Percentiles rank a stretch among this genome's conserved stretches.
These are phyloP conservation scores for Cardiocondyla obscurior DNA, from an alignment of 1,140 invertebrate species.

Conservation along the genomic window DNA sequence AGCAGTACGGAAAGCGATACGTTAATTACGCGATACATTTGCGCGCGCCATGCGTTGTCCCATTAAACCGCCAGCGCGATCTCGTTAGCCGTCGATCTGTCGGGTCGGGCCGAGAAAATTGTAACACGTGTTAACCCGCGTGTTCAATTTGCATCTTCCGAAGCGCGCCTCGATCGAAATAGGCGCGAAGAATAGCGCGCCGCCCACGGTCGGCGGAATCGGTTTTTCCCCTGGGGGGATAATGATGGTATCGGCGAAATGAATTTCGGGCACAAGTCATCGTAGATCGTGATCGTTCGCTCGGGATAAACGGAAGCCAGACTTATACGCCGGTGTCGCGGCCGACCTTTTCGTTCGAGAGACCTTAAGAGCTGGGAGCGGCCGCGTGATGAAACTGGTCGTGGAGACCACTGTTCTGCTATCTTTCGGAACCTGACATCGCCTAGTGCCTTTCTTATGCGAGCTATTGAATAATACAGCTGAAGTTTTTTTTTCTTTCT, in stretches of 20 bases:
- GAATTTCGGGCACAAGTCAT: conserved; percentile 56
- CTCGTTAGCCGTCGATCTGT: conserved; percentile 17
- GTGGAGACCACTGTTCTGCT: conserved; percentile 49
- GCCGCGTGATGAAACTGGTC: conserved; percentile 75
- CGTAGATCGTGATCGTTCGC: conserved; percentile 65
- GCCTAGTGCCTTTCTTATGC: neutral
- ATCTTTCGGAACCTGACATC: conserved; percentile 20
- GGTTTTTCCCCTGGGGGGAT: neutral
- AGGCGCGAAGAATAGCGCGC: neutral
- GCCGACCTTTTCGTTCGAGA: conserved; percentile 65
- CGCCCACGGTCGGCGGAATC: neutral
- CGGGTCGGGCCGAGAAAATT: conserved; percentile 19
- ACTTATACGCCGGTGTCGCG: conserved; percentile 62
- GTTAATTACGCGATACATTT: conserved; percentile 48
- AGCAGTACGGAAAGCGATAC: conserved; percentile 1
- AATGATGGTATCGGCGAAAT: conserved; percentile 52
- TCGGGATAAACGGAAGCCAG: conserved; percentile 70
- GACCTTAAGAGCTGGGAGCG: conserved; percentile 75
- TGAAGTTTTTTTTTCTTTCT: neutral
- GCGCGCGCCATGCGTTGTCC: conserved; percentile 23
- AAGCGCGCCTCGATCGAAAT: conserved; percentile 11
- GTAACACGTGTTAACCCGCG: neutral
- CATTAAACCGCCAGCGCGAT: conserved; percentile 45
- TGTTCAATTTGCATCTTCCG: neutral
- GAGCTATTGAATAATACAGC: neutral